Base-by-base conservation (phyloP, 30 jellyfish, hydroid and myxozoan species). In the Cassiopea xamachana region DNA sequence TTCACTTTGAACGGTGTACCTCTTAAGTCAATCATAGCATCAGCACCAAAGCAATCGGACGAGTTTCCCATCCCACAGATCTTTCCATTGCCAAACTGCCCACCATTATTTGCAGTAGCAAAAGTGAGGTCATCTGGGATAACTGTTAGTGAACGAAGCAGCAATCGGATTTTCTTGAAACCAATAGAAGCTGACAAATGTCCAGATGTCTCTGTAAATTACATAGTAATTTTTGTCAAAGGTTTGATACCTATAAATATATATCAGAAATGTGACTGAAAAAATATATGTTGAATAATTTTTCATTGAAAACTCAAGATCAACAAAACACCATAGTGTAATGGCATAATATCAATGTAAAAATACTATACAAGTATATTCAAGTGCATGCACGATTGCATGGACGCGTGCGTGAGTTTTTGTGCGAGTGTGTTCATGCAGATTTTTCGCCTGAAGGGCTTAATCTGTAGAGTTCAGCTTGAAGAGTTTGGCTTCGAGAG, bases 1-100 rank as follows among this genome's bases (percentile, higher is more conserved):
- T 92, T 88, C 51, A 96, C 69, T 64, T 89, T 88, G 87, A 96
- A 96, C 46, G 94, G 99, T 19, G 99, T 96, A 44, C 99, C 99
- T 18, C 99, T 87, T 1, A 96, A 94, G 72, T 96, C 99, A 80
- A 89, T 71, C 27, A 69, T 58, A 1, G 98, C 97, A 87, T 48
- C 83, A 47, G 98, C 99, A 3, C 92, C 91, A 13, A 92, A 43
- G 79, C 99, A 96, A 17, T 43, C 47, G 48, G 75, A 77, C 13
- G 46, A 60, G 62, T 73, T 85, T 18, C 4, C 15, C 48, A 79
- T 69, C 18, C 89, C 97, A 85, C 99, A 96, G 7, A 92, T 48
- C 55, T 84, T 62, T 10, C 98, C 98, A 15, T 71, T 84, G 74
- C 99, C 99, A 84, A 75, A 96, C 39, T 14, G 44, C 17, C 75